Evolutionary conservation across 2,888 invertebrate species (phyloP).

Genomic region (Parasteatoda lunata): DNA sequence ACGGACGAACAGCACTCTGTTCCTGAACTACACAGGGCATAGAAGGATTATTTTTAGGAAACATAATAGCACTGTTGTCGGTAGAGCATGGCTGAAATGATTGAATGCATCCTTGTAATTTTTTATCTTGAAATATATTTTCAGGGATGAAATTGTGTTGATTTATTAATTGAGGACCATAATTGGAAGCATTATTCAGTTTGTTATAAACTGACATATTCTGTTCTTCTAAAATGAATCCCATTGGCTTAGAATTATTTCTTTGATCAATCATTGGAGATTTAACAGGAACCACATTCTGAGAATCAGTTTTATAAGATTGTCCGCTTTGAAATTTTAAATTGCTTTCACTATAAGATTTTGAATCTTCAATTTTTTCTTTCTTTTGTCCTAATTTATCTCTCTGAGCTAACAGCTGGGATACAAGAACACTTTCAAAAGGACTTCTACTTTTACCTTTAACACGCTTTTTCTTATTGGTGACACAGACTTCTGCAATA

Average conservation of each 20-base stretch:
- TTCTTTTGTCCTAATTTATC: constrained; percentile 70
- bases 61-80: constrained; percentile 53
- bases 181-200: constrained; percentile 41
- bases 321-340: constrained; percentile 35
- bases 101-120: constrained; percentile 57
- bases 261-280: constrained; percentile 24
- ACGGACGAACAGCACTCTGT: constrained; percentile 24
- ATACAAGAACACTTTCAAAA: constrained; percentile 72
- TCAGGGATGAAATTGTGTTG: constrained; percentile 62
- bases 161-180: constrained; percentile 38
- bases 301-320: constrained; percentile 20
- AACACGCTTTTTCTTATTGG: constrained; percentile 64
- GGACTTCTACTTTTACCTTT: constrained; percentile 70
- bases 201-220: constrained; percentile 52
- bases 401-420: constrained; percentile 72
- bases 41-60: constrained; percentile 53
- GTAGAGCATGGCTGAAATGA: constrained; percentile 48
- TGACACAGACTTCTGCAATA: constrained; percentile 49
- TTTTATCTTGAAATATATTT: constrained; percentile 63
- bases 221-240: constrained; percentile 62
- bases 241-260: constrained; percentile 48
- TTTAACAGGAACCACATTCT: background rate
- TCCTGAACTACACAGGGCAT: constrained; percentile 55
- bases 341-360: constrained; percentile 30
- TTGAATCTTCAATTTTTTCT: constrained; percentile 42